A percentile compares a stretch with the other conserved stretches of the same genome.
Evolutionary conservation across 2,888 invertebrate species (phyloP).

Genomic region (Anthoptus insignis): DNA sequence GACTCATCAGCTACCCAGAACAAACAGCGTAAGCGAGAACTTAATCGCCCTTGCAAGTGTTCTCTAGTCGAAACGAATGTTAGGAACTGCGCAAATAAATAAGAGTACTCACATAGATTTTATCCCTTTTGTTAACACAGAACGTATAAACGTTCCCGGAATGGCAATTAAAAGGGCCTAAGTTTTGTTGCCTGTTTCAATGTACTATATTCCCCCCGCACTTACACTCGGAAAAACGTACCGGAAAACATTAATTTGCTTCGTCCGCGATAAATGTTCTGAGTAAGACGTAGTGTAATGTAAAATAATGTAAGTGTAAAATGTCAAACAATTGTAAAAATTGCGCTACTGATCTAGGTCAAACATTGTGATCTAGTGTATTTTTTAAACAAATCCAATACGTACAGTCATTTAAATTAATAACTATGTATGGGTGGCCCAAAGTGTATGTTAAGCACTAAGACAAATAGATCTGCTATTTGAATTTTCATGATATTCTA

Average conservation of each 20-base stretch:
- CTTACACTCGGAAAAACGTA: slow-evolving; percentile 25
- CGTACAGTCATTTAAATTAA: too few species aligned
- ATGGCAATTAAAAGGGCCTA: slow-evolving; percentile 36
- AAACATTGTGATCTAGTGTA: too few species aligned
- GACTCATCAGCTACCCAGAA: too few species aligned
- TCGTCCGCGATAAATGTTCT: slow-evolving; percentile 25
- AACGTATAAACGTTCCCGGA: slow-evolving; percentile 21
- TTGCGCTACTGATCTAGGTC: too few species aligned
- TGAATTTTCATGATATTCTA: too few species aligned
- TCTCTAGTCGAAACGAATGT: not conserved
- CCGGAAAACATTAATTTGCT: slow-evolving; percentile 29
- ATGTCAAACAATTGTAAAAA: too few species aligned
- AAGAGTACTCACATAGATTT: slow-evolving; percentile 22
- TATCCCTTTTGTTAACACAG: slow-evolving; percentile 23
- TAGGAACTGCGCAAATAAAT: slow-evolving; percentile 12
- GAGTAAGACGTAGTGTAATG: slow-evolving; percentile 18
- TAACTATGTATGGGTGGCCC: too few species aligned
- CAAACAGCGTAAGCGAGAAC: too few species aligned
- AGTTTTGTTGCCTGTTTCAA: slow-evolving; percentile 22
- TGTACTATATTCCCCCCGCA: slow-evolving; percentile 12
- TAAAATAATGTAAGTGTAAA: too few species aligned
- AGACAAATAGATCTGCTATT: too few species aligned
- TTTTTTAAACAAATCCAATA: too few species aligned
- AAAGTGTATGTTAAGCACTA: too few species aligned
- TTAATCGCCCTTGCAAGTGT: not conserved